Conservation (phyloP, 2,888 invertebrate species). For the Tachystola acroxantha region DNA sequence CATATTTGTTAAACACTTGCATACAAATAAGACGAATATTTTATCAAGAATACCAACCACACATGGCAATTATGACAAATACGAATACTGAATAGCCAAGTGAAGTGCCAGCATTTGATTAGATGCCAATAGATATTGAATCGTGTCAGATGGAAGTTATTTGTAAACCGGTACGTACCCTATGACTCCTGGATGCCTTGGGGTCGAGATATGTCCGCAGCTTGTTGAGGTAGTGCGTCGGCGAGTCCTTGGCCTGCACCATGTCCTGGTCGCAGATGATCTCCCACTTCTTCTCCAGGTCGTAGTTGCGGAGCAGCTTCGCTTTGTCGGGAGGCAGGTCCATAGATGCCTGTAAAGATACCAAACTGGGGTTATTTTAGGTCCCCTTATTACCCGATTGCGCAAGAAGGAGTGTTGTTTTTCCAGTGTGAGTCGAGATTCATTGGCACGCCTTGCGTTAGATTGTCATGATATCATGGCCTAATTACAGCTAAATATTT, state of each 20-base stretch:
- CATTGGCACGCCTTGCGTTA: no score
- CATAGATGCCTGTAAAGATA: conserved; percentile 95
- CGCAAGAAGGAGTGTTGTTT: not conserved
- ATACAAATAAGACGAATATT: no score
- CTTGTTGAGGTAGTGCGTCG: conserved; percentile 97
- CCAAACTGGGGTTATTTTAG: conserved; percentile 5
- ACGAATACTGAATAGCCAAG: no score
- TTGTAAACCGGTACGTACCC: conserved; percentile 91
- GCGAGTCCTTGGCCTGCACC: conserved; percentile 98
- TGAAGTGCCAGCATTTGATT: no score
- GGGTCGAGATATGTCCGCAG: conserved; percentile 97
- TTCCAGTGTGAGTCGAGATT: not conserved
- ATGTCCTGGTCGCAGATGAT: conserved; percentile 99
- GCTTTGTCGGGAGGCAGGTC: conserved; percentile 99
- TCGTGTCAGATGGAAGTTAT: no score
- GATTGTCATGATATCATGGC: no score
- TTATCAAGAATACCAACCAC: no score
- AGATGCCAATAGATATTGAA: no score
- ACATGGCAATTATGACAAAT: no score
- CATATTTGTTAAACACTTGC: no score
- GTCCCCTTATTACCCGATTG: no score
- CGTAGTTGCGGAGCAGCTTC: conserved; percentile 95
- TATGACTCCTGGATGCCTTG: conserved; percentile 95
- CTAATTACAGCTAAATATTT: no score
- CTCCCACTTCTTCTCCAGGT: conserved; percentile 99